A percentile compares a stretch with the other conserved stretches of the same genome.
These are phyloP conservation scores for Ostrea denselamellosa DNA, from an alignment of 1,140 invertebrate genomes.

Conservation along the genomic window DNA sequence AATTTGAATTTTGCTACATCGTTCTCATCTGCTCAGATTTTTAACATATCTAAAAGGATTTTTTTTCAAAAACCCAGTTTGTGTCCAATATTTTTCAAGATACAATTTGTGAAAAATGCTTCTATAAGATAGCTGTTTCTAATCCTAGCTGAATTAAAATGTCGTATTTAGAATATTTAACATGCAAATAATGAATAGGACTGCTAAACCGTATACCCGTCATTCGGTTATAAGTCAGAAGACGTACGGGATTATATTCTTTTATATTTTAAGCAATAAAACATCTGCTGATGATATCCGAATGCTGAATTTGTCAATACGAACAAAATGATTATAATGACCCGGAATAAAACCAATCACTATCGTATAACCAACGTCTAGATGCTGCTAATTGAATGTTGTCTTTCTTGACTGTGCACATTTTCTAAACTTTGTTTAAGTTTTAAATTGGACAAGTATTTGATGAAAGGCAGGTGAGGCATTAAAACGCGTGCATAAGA, in stretches of 20 bases:
- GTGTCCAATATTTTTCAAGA: no score
- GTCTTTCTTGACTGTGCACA: constrained; percentile 17
- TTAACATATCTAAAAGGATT: no score
- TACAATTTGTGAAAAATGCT: no score
- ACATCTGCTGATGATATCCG: neutral
- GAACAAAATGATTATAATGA: neutral
- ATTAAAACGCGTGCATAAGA: constrained; percentile 9
- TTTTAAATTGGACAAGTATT: neutral
- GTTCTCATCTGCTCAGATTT: no score
- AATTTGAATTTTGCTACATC: no score
- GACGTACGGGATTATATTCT: neutral
- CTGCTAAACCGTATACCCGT: no score
- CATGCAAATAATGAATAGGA: no score
- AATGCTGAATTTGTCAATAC: constrained; percentile 19
- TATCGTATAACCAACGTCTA: neutral
- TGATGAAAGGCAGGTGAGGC: constrained; percentile 1
- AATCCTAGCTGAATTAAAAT: no score
- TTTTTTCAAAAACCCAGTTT: no score
- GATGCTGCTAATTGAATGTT: constrained; percentile 10
- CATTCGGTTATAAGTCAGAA: no score
- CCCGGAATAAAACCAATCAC: neutral
- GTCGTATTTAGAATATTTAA: no score
- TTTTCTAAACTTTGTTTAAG: neutral
- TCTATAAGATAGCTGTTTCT: no score
- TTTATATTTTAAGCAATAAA: neutral